phyloP scores from a whole-genome alignment of 1,140 invertebrate species.

The Lepidurus apus region DNA sequence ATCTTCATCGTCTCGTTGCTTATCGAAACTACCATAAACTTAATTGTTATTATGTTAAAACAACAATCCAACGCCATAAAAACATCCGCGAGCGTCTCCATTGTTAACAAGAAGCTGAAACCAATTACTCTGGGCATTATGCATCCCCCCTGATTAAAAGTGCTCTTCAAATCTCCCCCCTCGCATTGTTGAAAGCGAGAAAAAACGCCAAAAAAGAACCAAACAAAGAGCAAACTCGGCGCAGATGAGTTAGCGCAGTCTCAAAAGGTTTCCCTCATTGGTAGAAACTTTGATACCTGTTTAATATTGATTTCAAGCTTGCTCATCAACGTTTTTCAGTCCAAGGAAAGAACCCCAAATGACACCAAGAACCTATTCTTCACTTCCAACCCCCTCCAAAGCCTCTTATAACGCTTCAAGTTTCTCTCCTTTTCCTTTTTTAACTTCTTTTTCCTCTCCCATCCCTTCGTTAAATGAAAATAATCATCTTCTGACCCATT shows the following conservation, averaged over 20 bases:
- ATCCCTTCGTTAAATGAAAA: too few relatives aligned
- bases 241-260: not conserved
- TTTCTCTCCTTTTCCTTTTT: not conserved
- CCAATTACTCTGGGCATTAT: not conserved
- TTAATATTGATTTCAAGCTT: conserved; percentile 22
- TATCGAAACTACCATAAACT: too few relatives aligned
- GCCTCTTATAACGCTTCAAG: not conserved
- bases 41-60: too few relatives aligned
- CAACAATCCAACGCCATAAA: too few relatives aligned
- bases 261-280: not conserved
- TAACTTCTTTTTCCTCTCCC: too few relatives aligned
- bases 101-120: not conserved
- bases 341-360: not conserved
- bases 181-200: not conserved
- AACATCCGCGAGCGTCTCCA: too few relatives aligned
- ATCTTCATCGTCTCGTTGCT: too few relatives aligned
- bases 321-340: not conserved
- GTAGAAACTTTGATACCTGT: conserved; percentile 10
- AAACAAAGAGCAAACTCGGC: not conserved
- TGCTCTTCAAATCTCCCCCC: not conserved
- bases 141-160: not conserved
- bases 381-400: not conserved
- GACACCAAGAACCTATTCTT: not conserved
- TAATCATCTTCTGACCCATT: too few relatives aligned
- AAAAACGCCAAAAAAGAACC: not conserved